phyloP scores from a whole-genome alignment of 2,113 vertebrate species.

The Eulemur rufifrons region DNA sequence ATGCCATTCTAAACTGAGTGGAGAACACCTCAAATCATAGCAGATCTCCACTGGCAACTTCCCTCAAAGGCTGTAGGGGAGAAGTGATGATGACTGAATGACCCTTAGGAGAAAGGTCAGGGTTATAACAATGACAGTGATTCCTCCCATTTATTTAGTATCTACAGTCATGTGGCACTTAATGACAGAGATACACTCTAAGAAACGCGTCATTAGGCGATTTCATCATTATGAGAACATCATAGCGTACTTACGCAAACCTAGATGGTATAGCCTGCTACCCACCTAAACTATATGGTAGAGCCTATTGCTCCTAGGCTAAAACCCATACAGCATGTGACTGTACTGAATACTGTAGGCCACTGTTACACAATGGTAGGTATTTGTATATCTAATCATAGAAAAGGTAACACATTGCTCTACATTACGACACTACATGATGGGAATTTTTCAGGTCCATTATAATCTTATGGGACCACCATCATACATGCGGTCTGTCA shows the following conservation, averaged over 20 bases:
- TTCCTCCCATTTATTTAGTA: constrained; percentile 24
- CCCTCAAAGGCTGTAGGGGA: neutral
- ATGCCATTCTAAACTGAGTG: neutral
- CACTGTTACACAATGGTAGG: neutral
- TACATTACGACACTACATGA: neutral
- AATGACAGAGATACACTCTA: neutral
- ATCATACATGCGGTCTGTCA: neutral
- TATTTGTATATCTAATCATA: neutral
- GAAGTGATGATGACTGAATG: neutral
- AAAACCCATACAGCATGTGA: neutral
- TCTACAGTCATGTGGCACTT: neutral
- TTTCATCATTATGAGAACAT: neutral
- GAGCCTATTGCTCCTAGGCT: neutral
- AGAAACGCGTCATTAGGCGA: neutral
- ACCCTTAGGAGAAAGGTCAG: neutral
- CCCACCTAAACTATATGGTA: neutral
- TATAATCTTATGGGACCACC: neutral
- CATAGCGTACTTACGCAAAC: neutral
- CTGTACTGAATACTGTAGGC: neutral
- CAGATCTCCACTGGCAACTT: neutral
- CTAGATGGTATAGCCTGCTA: neutral
- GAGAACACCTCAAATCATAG: neutral
- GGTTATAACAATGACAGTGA: neutral
- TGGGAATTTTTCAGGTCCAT: neutral
- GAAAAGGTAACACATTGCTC: neutral